Evolutionary conservation across 2,888 invertebrate species (phyloP), one percentile per base, ranked within the genome.

Genomic region (Baccha elongata): DNA sequence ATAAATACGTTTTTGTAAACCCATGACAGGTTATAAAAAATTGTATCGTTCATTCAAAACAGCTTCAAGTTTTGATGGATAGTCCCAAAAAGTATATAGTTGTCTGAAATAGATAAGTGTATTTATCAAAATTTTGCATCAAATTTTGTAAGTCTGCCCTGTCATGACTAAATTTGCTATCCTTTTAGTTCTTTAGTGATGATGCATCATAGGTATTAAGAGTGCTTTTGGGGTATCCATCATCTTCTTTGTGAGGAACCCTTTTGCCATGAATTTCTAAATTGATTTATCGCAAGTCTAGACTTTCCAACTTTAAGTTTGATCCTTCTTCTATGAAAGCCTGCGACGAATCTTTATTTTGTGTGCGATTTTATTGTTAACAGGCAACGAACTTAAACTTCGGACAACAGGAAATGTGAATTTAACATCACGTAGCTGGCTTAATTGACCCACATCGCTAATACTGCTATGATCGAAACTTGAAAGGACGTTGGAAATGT

Each of bases 351-450:
- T 23, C 23, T 23, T 23, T 23, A 23, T 23, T 23, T 3, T 23
- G 23, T 23, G 23, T 5, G 23, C 23, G 23, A 3, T 4, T 23
- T 23, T 23, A 23, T 50, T 52, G 35, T 50, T n/a, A 50, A 46
- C 44, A n/a, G 29, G 11, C 26, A 60, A 50, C 21, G 8, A 32
- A 8, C 29, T 32, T 7, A 3, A 32, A 32, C 29, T 32, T 53
- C 23, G 75, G 13, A 52, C 53, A 69, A 52, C 46, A 23, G 21
- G 40, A 74, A 69, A 58, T 29, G 19, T 26, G 60, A 68, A 37
- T 68, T 50, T 60, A 76, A 46, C 69, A 76, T 76, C 75, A 76
- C 69, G 75, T 76, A 69, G 35, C 40, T 37, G 37, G 62, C 62
- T 69, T 69, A 76, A 69, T 62, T 62, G 62, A 53, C 60, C 75